A percentile compares a stretch with the other conserved stretches of the same genome.
Evolutionary conservation across 1,140 invertebrate species (phyloP).

Genomic region (Drosophila suzukii): DNA sequence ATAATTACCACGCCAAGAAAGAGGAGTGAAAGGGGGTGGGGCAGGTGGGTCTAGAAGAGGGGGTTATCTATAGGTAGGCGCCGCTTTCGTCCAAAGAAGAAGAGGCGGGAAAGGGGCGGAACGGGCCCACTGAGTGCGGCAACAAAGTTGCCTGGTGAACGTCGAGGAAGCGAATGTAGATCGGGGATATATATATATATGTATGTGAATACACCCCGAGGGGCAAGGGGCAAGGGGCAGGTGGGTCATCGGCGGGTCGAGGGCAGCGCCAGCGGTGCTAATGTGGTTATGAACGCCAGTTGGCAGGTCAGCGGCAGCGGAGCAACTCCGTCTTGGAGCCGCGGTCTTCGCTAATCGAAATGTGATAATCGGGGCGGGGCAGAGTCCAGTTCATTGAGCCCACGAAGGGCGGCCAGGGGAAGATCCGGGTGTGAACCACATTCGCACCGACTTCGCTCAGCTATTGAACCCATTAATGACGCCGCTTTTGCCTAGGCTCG

Average conservation of each 20-base stretch:
- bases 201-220: background rate
- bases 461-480: slow-evolving; percentile 78
- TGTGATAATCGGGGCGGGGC: slow-evolving; percentile 69
- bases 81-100: slow-evolving; percentile 53
- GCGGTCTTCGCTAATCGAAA: slow-evolving; percentile 62
- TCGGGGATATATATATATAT: slow-evolving; percentile 26
- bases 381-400: slow-evolving; percentile 53
- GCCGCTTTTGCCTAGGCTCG: slow-evolving; percentile 24
- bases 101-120: slow-evolving; percentile 59
- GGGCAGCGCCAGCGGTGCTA: slow-evolving; percentile 75
- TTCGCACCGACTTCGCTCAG: slow-evolving; percentile 64
- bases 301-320: slow-evolving; percentile 46
- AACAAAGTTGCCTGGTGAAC: slow-evolving; percentile 59
- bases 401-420: slow-evolving; percentile 9
- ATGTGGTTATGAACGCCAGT: slow-evolving; percentile 77
- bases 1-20: slow-evolving; percentile 74
- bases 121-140: slow-evolving; percentile 37
- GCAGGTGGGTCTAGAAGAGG: background rate
- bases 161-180: slow-evolving; percentile 66
- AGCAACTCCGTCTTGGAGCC: slow-evolving; percentile 18
- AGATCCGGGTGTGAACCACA: slow-evolving; percentile 24
- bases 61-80: slow-evolving; percentile 46
- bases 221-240: background rate
- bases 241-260: slow-evolving; percentile 50
- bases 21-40: background rate